phyloP scores from a whole-genome alignment of 2,797 vertebrate genomes.

The Sebastes cheni region DNA sequence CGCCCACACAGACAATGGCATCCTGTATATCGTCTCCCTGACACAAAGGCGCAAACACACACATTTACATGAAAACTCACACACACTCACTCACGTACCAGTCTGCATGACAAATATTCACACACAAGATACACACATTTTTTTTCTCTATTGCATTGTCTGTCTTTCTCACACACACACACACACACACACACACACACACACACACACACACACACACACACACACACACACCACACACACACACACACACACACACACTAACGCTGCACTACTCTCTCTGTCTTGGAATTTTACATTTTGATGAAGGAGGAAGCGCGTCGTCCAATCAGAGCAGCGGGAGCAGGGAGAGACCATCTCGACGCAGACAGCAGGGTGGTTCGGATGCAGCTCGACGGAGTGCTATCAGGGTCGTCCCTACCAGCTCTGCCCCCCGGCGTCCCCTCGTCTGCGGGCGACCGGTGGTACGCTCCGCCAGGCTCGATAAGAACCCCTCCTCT shows the following conservation, averaged over 20 bases:
- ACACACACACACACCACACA: slow-evolving; percentile 4
- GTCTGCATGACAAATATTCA: slow-evolving; percentile 55
- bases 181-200: neutral
- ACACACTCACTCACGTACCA: slow-evolving; percentile 2
- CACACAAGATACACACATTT: slow-evolving; percentile 34
- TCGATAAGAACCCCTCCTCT: slow-evolving; percentile 81
- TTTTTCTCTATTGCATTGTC: slow-evolving; percentile 60
- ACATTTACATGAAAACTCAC: slow-evolving; percentile 48
- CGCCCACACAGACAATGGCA: slow-evolving; percentile 79
- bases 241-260: slow-evolving; percentile 31
- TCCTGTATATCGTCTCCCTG: slow-evolving; percentile 72
- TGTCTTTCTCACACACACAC: slow-evolving; percentile 46
- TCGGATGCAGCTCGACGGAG: neutral
- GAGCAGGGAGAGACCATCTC: slow-evolving; percentile 72
- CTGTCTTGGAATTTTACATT: slow-evolving; percentile 85
- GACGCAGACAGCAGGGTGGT: slow-evolving; percentile 67
- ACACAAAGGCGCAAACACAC: slow-evolving; percentile 72
- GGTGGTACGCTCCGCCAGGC: slow-evolving; percentile 73
- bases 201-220: slow-evolving; percentile 1
- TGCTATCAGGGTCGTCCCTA: slow-evolving; percentile 7
- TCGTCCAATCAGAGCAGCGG: slow-evolving; percentile 67
- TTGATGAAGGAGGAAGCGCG: slow-evolving; percentile 81
- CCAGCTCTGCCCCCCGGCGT: slow-evolving; percentile 18
- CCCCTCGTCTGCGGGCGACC: slow-evolving; percentile 45
- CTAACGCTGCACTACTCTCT: slow-evolving; percentile 74